phyloP scores from a whole-genome alignment of 2,113 vertebrate genomes.

The Indicator maculatus region DNA sequence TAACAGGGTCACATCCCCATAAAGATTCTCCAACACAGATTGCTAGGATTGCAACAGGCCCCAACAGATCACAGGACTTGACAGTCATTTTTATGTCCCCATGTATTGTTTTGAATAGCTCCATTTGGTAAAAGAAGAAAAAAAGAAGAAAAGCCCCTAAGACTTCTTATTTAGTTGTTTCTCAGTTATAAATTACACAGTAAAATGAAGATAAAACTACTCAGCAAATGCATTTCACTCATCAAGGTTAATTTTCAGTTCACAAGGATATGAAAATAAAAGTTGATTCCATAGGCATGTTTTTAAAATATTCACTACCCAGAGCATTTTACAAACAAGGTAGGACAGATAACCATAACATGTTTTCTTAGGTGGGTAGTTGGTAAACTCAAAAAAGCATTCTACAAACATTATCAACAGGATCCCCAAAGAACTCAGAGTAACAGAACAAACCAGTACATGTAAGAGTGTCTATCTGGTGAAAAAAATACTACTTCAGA shows the following conservation, averaged over 20 bases:
- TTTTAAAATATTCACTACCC: not conserved
- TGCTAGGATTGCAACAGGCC: not conserved
- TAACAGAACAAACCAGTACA: fast-evolving
- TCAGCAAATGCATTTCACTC: not conserved
- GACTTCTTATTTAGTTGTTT: not conserved
- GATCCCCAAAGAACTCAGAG: not conserved
- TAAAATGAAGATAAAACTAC: not conserved
- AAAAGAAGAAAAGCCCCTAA: fast-evolving
- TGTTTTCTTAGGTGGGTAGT: not conserved
- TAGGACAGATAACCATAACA: not conserved
- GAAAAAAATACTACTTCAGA: not conserved
- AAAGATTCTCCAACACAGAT: not conserved
- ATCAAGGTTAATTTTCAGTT: not conserved
- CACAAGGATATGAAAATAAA: not conserved
- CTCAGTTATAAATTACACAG: not conserved
- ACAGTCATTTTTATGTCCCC: not conserved
- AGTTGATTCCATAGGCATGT: not conserved
- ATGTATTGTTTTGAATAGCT: not conserved
- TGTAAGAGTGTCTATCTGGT: not conserved
- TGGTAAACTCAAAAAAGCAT: not conserved
- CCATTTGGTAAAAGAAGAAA: not conserved
- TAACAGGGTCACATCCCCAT: not conserved
- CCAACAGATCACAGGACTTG: not conserved
- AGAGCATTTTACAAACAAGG: not conserved
- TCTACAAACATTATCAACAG: not conserved